These are phyloP conservation scores for Glossosoma conforme DNA, from an alignment of 1,140 invertebrate species.

Conservation along the genomic window DNA sequence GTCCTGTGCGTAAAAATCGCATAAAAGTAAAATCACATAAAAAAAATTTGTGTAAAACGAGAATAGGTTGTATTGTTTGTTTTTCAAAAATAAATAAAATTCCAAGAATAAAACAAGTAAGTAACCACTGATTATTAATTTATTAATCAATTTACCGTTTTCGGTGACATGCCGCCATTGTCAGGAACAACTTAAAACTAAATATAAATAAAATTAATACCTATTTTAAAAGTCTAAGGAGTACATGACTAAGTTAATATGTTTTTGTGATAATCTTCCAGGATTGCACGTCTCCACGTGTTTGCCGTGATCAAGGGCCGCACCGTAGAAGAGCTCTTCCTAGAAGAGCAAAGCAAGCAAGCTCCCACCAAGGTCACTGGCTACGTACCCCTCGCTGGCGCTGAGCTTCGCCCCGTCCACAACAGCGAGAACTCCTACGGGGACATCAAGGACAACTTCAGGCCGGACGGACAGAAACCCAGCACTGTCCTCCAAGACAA, in stretches of 20 bases:
- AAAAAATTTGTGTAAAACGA: no score
- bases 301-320: conserved; percentile 57
- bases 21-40: no score
- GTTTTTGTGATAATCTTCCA: conserved; percentile 34
- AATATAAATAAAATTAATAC: conserved; percentile 2
- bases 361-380: conserved; percentile 38
- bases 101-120: no score
- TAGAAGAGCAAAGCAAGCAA: conserved; percentile 43
- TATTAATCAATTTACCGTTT: no score
- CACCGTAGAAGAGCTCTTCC: conserved; percentile 51
- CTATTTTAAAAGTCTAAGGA: no score
- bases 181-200: no score
- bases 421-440: conserved; percentile 44
- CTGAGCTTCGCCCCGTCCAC: conserved; percentile 35
- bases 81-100: no score
- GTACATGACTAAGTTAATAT: no score
- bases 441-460: conserved; percentile 27
- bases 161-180: background rate
- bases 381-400: conserved; percentile 42
- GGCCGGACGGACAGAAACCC: conserved; percentile 36
- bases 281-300: conserved; percentile 58
- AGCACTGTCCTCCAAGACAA: conserved; percentile 50
- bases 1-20: no score
- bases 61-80: no score
- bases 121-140: no score